These are phyloP conservation scores for Coluber constrictor DNA, from an alignment of 2,797 vertebrate genomes.

Conservation along the genomic window DNA sequence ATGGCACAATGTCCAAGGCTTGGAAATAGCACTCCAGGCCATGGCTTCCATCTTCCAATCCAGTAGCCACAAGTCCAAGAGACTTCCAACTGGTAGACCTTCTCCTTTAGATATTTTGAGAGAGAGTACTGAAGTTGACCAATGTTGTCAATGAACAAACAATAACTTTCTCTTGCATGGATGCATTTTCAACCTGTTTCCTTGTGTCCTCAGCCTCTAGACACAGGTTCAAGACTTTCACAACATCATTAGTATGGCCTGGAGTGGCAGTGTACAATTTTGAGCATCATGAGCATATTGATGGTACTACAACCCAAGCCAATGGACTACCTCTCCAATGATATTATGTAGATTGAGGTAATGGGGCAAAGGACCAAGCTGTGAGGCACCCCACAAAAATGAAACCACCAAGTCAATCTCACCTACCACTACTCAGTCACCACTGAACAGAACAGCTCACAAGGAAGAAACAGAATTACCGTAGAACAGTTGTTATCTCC, in stretches of 20 bases:
- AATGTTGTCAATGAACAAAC: not conserved
- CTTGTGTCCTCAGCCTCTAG: not conserved
- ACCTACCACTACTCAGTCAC: not conserved
- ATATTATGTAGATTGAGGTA: not conserved
- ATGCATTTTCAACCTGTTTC: not conserved
- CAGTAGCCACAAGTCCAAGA: not conserved
- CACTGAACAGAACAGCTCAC: not conserved
- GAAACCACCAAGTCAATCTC: not conserved
- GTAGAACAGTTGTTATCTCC: not conserved
- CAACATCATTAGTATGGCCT: not conserved
- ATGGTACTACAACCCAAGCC: not conserved
- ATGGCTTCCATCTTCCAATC: not conserved
- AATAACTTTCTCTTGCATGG: not conserved
- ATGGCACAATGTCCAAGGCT: not conserved
- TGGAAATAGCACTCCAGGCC: not conserved
- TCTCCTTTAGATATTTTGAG: not conserved
- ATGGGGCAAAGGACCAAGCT: not conserved
- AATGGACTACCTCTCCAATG: not conserved
- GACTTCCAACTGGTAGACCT: not conserved
- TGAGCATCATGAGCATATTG: not conserved
- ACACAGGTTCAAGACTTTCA: not conserved
- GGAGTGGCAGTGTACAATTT: not conserved
- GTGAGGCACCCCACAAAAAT: not conserved
- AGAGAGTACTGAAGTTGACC: not conserved
- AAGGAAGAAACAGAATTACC: not conserved